Base-by-base conservation (phyloP, 2,888 invertebrate species). In the Melitaea athalia region DNA sequence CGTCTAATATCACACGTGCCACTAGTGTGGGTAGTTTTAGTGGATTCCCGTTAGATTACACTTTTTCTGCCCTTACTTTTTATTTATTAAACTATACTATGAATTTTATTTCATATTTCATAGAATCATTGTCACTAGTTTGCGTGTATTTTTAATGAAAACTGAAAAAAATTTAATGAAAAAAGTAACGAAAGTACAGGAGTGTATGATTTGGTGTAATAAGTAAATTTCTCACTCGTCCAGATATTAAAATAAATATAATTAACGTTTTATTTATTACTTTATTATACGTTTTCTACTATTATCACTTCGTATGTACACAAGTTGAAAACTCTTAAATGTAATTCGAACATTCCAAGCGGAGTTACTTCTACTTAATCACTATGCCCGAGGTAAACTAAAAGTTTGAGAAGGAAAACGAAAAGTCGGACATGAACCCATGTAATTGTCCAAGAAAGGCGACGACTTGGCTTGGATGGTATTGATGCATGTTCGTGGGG, bases 1-100 rank as follows among this genome's bases (percentile, higher is more conserved):
- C 75, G 73, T 80, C 86, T 87, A 87, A 84, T 87, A 87, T 87
- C 87, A 87, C 87, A 84, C 87, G 76, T 77, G 79, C 47, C 68
- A 67, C 70, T 72, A 66, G 72, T 72, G 70, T 47, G 50, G 47
- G 31, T n/a, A 17, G 24, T 0, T 52, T 52, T 24, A 38, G 15
- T 45, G 10, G 14, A 8, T 31, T 60, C 11, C 31, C 8, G 38
- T 24, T 59, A 24, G 12, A 42, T 47, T 59, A 5, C 33, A 55
- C 42, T 63, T 43, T 47, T 5, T 47, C 64, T 59, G 59, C 59
- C 64, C 59, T 38, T 7, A 31, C 6, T 31, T 55, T 55, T 14
- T 6, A 33, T 53, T 31, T 53, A 24, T 53, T 47, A 7, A 49
- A 14, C 5, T n/a, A 49, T 49, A 14, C 4, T 5, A 49, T 49